Base-by-base conservation (phyloP, 2,113 vertebrate species). In the Otocyon megalotis region DNA sequence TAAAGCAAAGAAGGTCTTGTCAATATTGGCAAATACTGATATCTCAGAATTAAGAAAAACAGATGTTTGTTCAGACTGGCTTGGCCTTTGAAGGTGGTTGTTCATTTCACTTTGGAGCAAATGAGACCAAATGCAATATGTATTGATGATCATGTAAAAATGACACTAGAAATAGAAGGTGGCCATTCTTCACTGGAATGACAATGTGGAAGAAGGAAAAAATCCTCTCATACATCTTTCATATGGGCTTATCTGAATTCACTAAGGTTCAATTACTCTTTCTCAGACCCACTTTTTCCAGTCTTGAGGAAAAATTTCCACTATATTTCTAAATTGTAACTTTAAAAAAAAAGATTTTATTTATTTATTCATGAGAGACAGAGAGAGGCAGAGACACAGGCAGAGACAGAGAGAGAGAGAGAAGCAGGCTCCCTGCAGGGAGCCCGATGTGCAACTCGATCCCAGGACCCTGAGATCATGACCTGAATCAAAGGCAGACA, bases 251-350 rank as follows among this genome's bases (percentile, higher is more conserved):
- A 54, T 93, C 54, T 89, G 54, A 92, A 92, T 37, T 50, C 50
- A 90, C 6, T 87, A 11, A n/a, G 35, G 4, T 81, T 91, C 53
- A 60, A 3, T 77, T 50, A 37, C n/a, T 62, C 48, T 80, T 69
- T 88, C 56, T 50, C 28, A 80, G 60, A 67, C 19, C 60, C 84
- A 28, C 6, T n/a, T n/a, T n/a, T n/a, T n/a, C n/a, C n/a, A 63
- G 1, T 69, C 71, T 91, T 56, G 84, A 82, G 22, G 50, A 53
- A 96, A 90, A 48, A 6, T 43, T 58, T 60, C 54, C 16, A 56
- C 35, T 58, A 8, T 60, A 48, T 94, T 89, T 94, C 62, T 32
- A 81, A 84, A n/a, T 13, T 86, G 37, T 65, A 89, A 81, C 89
- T 96, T 43, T 43, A 43, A 43, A 43, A 43, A 43, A 43, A 43